phyloP scores from a whole-genome alignment of 2,113 vertebrate genomes.

The Vidua macroura region DNA sequence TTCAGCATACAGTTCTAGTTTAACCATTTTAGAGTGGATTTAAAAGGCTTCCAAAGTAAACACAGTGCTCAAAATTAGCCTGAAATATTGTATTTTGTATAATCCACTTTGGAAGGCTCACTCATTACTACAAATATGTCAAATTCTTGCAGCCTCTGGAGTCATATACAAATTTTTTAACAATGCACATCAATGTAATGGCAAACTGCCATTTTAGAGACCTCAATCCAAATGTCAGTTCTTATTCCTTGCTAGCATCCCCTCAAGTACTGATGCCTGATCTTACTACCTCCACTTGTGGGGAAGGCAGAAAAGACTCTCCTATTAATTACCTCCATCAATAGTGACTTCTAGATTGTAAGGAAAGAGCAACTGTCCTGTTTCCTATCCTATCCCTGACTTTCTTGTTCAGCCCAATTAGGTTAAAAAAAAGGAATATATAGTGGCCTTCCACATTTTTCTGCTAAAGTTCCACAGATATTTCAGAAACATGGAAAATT shows the following conservation, averaged over 20 bases:
- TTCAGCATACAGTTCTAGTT: background rate
- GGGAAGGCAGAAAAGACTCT: background rate
- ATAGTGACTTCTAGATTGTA: background rate
- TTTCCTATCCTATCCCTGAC: background rate
- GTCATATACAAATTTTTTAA: slow-evolving; percentile 4
- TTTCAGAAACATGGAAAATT: background rate
- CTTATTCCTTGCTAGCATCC: background rate
- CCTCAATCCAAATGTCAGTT: slow-evolving; percentile 2
- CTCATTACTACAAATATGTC: slow-evolving; percentile 15
- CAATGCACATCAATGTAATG: background rate
- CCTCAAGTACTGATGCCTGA: background rate
- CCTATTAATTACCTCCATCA: background rate
- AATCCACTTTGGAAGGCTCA: slow-evolving; percentile 30
- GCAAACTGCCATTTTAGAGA: slow-evolving; percentile 6
- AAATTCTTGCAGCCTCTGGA: background rate
- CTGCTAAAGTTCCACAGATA: background rate
- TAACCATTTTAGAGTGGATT: slow-evolving; percentile 31
- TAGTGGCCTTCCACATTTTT: background rate
- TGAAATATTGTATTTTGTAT: background rate
- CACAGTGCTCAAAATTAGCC: slow-evolving; percentile 4
- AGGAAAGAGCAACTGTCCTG: background rate
- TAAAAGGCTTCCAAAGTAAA: slow-evolving; percentile 37
- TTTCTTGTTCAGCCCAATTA: background rate
- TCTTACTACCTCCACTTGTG: background rate
- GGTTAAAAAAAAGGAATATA: background rate